A percentile compares a stretch with the other conserved stretches of the same genome.
These are phyloP conservation scores for Onychorhynchus coronatus DNA, from an alignment of 2,113 vertebrate genomes.

Conservation along the genomic window DNA sequence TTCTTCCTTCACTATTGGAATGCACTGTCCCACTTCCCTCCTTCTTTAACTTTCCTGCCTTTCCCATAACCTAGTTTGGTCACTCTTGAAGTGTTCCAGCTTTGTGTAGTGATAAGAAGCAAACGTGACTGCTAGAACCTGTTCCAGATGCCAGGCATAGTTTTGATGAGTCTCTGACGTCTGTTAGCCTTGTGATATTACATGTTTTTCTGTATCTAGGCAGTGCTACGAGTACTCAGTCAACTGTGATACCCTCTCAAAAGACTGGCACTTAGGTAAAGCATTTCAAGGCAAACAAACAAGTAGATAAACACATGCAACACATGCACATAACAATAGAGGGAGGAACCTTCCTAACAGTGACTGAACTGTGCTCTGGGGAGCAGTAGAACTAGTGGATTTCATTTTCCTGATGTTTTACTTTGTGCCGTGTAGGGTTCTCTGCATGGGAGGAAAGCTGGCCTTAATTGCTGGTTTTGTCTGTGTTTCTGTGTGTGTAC, in stretches of 20 bases:
- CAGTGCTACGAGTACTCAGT: not conserved
- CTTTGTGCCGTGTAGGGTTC: not conserved
- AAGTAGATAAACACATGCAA: not conserved
- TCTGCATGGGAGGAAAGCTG: not conserved
- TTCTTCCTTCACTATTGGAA: not conserved
- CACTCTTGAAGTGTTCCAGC: not conserved
- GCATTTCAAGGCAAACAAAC: not conserved
- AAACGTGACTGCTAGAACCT: not conserved
- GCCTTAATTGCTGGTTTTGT: not conserved
- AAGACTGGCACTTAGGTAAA: not conserved
- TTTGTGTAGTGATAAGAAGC: not conserved
- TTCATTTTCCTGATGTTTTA: not conserved
- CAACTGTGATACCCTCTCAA: not conserved
- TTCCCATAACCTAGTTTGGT: not conserved
- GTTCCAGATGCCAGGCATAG: conserved; percentile 18
- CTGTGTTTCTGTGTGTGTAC: not conserved
- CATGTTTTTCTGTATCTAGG: not conserved
- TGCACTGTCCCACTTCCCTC: not conserved
- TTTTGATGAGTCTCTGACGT: not conserved
- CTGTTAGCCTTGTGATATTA: not conserved
- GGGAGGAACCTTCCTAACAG: not conserved
- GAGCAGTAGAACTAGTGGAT: not conserved
- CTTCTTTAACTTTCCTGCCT: not conserved
- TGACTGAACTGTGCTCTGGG: not conserved
- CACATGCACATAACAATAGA: not conserved